phyloP scores from a whole-genome alignment of 2,113 vertebrate species.

The Pedetes capensis region DNA sequence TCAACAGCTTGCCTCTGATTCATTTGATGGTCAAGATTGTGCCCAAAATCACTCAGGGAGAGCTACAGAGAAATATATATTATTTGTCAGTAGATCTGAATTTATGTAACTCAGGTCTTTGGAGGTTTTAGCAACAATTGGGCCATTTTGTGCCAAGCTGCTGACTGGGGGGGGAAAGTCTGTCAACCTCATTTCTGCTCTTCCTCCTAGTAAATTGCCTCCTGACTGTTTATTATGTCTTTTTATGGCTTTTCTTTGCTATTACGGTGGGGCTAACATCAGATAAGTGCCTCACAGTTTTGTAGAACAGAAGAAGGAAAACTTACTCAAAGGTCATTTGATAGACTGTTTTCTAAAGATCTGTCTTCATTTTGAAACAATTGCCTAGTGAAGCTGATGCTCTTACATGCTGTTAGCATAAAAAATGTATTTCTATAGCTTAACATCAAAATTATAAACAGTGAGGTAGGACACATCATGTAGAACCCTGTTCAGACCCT shows the following conservation, averaged over 20 bases:
- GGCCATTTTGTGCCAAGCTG: slow-evolving; percentile 2
- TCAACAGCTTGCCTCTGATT: not conserved
- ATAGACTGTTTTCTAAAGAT: not conserved
- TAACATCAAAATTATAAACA: not conserved
- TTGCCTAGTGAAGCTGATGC: not conserved
- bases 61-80: not conserved
- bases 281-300: slow-evolving; percentile 18
- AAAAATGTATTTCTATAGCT: not conserved
- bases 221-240: not conserved
- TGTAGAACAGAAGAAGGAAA: not conserved
- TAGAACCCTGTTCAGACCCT: not conserved
- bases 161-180: not conserved
- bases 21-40: not conserved
- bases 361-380: not conserved
- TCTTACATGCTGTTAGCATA: not conserved
- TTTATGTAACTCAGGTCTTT: not conserved
- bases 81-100: not conserved
- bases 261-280: not conserved
- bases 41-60: not conserved
- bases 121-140: not conserved
- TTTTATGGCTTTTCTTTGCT: not conserved
- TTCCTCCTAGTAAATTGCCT: not conserved
- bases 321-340: not conserved
- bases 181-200: slow-evolving; percentile 33
- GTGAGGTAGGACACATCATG: not conserved